phyloP scores from a whole-genome alignment of 2,888 invertebrate genomes.

The Ametastegia equiseti region DNA sequence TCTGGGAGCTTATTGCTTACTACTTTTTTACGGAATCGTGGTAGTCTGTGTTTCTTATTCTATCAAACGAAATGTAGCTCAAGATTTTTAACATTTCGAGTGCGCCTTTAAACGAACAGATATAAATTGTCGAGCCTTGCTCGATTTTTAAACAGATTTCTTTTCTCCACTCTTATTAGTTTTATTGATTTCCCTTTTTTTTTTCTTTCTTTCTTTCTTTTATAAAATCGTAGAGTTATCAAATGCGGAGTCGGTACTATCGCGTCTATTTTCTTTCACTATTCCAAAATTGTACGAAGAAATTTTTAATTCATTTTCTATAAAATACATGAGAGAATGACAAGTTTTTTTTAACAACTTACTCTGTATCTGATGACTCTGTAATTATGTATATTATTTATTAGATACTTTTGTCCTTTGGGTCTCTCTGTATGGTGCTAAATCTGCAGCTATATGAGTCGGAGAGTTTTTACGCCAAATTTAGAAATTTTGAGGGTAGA shows the following conservation, averaged over 20 bases:
- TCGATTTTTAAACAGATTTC: conserved; percentile 18
- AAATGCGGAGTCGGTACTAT: neutral
- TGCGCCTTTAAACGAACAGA: neutral
- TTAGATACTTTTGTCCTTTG: conserved; percentile 34
- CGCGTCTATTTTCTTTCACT: neutral
- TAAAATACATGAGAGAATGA: conserved; percentile 26
- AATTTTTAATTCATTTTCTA: neutral
- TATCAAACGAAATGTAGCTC: neutral
- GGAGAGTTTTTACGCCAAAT: conserved; percentile 23
- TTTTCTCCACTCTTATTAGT: neutral
- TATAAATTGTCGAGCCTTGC: conserved; percentile 8
- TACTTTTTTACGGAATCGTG: conserved; percentile 39
- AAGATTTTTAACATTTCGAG: conserved; percentile 16
- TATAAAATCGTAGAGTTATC: conserved; percentile 10
- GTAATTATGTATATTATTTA: neutral
- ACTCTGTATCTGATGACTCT: conserved; percentile 40
- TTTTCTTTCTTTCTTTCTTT: neutral
- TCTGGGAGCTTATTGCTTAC: conserved; percentile 33
- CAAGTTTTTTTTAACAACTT: neutral
- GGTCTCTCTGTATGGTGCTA: conserved; percentile 44
- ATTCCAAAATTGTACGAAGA: neutral
- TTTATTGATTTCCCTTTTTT: neutral
- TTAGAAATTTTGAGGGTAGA: neutral
- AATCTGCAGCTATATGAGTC: conserved; percentile 34
- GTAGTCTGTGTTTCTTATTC: neutral